These are phyloP conservation scores for Atlantisia rogersi DNA, from an alignment of 2,113 vertebrate species.

Conservation along the genomic window DNA sequence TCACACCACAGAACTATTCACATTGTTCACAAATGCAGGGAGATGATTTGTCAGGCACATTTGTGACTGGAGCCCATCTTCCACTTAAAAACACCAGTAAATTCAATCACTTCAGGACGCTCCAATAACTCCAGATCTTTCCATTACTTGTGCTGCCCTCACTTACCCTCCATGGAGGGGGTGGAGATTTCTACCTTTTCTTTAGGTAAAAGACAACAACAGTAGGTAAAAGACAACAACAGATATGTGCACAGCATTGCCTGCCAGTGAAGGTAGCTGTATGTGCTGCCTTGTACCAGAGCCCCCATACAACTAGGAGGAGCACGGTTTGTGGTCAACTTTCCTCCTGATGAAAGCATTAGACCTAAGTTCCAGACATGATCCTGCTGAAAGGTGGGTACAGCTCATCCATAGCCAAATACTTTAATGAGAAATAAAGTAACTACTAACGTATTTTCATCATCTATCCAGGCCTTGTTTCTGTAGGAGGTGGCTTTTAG, in stretches of 20 bases:
- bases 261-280: neutral
- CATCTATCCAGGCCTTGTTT: neutral
- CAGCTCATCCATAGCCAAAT: neutral
- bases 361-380: neutral
- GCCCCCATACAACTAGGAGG: neutral
- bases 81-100: neutral
- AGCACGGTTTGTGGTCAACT: accelerated
- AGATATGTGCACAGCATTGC: accelerated
- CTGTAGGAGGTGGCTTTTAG: neutral
- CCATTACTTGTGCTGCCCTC: neutral
- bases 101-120: neutral
- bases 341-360: neutral
- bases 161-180: neutral
- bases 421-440: neutral
- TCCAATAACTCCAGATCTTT: neutral
- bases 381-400: neutral
- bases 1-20: neutral
- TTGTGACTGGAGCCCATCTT: neutral
- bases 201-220: neutral
- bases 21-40: neutral
- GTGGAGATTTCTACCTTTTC: neutral
- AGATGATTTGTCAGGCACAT: neutral
- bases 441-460: neutral
- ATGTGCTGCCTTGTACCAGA: neutral
- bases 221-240: neutral